phyloP scores from a whole-genome alignment of 1,140 invertebrate genomes.

The Nasonia longicornis region DNA sequence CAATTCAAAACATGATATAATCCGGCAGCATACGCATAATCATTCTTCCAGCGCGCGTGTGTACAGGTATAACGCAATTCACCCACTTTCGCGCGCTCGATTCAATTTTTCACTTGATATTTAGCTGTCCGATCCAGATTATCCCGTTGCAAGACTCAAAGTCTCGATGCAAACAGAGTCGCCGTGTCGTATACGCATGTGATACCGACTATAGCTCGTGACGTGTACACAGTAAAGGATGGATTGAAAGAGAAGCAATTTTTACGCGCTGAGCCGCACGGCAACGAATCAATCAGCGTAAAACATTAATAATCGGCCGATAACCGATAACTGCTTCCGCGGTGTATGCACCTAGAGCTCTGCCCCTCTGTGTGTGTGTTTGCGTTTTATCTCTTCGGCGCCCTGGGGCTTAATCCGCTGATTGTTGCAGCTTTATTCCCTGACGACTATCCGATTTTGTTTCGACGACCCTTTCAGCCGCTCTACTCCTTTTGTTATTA shows the following conservation, averaged over 20 bases:
- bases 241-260: not conserved
- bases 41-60: no score
- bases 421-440: not conserved
- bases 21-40: no score
- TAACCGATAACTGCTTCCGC: slow-evolving; percentile 3
- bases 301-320: slow-evolving; percentile 29
- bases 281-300: slow-evolving; percentile 13
- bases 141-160: no score
- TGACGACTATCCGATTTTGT: not conserved
- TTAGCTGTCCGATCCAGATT: no score
- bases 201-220: no score
- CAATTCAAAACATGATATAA: no score
- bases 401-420: slow-evolving; percentile 4
- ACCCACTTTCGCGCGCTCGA: no score
- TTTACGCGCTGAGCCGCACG: not conserved
- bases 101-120: no score
- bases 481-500: not conserved
- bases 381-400: slow-evolving; percentile 6
- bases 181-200: not conserved
- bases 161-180: not conserved
- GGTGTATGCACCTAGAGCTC: no score
- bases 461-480: not conserved
- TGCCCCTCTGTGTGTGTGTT: not conserved
- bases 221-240: not conserved
- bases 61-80: no score